Evolutionary conservation across 2,888 invertebrate species (phyloP).

Genomic region (Chesias legatella): DNA sequence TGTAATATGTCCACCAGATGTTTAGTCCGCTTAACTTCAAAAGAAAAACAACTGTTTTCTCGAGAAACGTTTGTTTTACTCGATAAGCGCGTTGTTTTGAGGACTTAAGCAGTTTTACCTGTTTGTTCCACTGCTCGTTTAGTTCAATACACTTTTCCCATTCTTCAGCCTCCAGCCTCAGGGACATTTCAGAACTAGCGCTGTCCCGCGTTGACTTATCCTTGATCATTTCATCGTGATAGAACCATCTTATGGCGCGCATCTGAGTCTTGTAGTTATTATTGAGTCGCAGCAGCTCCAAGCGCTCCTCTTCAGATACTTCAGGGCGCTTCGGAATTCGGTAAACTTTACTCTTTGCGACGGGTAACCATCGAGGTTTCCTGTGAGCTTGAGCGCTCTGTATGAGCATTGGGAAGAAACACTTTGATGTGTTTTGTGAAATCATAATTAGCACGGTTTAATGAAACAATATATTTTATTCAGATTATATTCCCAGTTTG

Average conservation of each 20-base stretch:
- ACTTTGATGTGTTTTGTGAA: slow-evolving; percentile 46
- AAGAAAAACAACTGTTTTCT: too few relatives aligned
- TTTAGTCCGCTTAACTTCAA: too few relatives aligned
- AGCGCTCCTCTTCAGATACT: slow-evolving; percentile 82
- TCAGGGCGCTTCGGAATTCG: slow-evolving; percentile 82
- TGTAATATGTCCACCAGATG: too few relatives aligned
- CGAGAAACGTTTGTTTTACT: too few relatives aligned
- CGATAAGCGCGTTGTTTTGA: too few relatives aligned
- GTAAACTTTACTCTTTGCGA: slow-evolving; percentile 89
- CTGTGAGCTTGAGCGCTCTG: slow-evolving; percentile 71
- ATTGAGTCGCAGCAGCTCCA: slow-evolving; percentile 83
- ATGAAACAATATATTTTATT: too few relatives aligned
- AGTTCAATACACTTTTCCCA: slow-evolving; percentile 79
- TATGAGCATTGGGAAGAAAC: slow-evolving; percentile 52
- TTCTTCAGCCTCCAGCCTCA: slow-evolving; percentile 82
- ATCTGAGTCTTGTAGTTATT: slow-evolving; percentile 85
- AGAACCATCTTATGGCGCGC: slow-evolving; percentile 76
- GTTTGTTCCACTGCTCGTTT: slow-evolving; percentile 87
- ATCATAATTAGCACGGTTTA: slow-evolving; percentile 31
- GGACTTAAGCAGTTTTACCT: slow-evolving; percentile 29
- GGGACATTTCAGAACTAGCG: slow-evolving; percentile 77
- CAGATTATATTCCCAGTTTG: too few relatives aligned
- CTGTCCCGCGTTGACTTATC: slow-evolving; percentile 73
- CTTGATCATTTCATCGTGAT: slow-evolving; percentile 74
- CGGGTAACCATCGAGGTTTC: slow-evolving; percentile 90